A percentile compares a stretch with the other conserved stretches of the same genome.
Evolutionary conservation across 2,888 invertebrate species (phyloP).

Genomic region (Tetrapedia diversipes): DNA sequence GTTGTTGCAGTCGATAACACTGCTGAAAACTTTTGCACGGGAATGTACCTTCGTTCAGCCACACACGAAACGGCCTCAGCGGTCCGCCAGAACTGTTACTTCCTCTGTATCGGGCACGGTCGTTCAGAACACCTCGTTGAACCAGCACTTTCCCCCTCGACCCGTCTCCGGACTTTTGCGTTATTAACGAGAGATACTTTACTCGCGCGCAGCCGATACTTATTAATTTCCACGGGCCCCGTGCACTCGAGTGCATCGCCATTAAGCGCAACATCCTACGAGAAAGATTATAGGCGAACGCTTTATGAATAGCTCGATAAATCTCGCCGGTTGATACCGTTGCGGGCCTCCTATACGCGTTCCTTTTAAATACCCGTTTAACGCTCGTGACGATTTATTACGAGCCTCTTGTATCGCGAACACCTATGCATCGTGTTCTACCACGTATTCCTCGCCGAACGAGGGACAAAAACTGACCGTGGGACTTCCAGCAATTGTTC

Average conservation of each 20-base stretch:
- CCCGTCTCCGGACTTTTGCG: constrained; percentile 26
- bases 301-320: constrained; percentile 69
- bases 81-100: constrained; percentile 12
- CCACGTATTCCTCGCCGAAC: no score
- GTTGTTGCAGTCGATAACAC: no score
- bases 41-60: no score
- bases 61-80: neutral
- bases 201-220: constrained; percentile 33
- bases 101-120: neutral
- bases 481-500: constrained; percentile 37
- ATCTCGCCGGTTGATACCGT: constrained; percentile 54
- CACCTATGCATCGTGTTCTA: neutral
- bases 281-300: constrained; percentile 58
- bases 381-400: constrained; percentile 60
- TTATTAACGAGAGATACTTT: constrained; percentile 48
- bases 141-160: constrained; percentile 6
- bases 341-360: constrained; percentile 34
- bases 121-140: constrained; percentile 26
- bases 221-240: constrained; percentile 45
- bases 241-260: constrained; percentile 35
- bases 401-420: constrained; percentile 57
- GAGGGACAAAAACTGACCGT: constrained; percentile 12
- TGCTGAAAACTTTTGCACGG: no score
- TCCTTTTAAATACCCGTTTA: constrained; percentile 63
- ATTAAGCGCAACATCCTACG: constrained; percentile 54